Evolutionary conservation across 2,797 vertebrate genomes (phyloP).

Genomic region (Tauraco hartlaubi): DNA sequence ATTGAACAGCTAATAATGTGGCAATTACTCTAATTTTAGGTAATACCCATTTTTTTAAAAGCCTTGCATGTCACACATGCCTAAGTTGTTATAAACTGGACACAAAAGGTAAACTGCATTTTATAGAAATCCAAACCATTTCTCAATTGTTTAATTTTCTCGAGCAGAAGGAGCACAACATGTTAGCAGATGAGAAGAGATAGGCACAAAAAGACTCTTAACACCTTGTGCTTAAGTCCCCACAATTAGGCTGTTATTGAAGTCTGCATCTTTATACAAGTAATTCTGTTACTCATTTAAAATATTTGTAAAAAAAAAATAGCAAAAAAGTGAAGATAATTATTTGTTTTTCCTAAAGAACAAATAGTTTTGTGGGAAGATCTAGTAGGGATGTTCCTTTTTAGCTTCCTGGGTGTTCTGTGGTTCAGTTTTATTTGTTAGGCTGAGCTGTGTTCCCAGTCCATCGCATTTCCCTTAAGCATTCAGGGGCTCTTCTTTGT

Average conservation of each 20-base stretch:
- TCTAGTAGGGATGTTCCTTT: not conserved
- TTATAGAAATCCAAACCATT: not conserved
- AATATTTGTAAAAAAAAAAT: slow-evolving; percentile 12
- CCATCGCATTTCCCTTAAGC: not conserved
- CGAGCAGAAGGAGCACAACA: not conserved
- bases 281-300: slow-evolving; percentile 6
- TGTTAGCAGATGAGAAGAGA: not conserved
- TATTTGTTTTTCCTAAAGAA: not conserved
- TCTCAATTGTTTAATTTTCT: not conserved
- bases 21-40: slow-evolving; percentile 65
- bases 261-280: not conserved
- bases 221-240: not conserved
- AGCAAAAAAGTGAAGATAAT: not conserved
- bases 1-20: slow-evolving; percentile 62
- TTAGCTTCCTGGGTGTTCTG: not conserved
- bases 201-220: not conserved
- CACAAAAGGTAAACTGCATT: not conserved
- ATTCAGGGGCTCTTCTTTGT: not conserved
- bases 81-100: not conserved
- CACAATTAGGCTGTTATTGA: not conserved
- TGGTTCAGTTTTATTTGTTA: slow-evolving; percentile 36
- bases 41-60: not conserved
- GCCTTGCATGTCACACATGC: not conserved
- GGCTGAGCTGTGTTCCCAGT: not conserved
- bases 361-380: not conserved